Base-by-base conservation (phyloP, 2,797 vertebrate genomes). In the Mus minutoides region DNA sequence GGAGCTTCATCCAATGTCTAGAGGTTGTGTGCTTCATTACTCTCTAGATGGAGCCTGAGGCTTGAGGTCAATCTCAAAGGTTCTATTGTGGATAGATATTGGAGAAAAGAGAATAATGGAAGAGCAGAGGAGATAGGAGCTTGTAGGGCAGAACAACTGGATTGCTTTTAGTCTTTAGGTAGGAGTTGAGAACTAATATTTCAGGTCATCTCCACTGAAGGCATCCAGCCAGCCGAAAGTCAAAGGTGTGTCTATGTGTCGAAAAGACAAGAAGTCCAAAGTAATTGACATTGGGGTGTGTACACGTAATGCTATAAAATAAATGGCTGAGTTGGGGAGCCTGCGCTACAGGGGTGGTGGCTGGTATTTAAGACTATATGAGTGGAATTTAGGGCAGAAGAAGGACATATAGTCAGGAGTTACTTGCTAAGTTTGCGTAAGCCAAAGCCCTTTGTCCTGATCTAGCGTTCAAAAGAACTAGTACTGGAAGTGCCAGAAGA, bases 391-490 rank as follows among this genome's bases (percentile, higher is more conserved):
- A 76, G 73, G 64, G 31, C 64, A 13, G 60, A 24, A 92, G 58
- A 19, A 90, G 52, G 79, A 94, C 64, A 84, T 49, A 92, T 49
- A 92, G 46, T 46, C 6, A 76, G 49, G 31, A 92, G 75, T 58
- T 75, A 49, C 77, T 78, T 29, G 17, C 43, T 83, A 75, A 88
- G 22, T 87, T 86, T 87, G 71, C n/a, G 16, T 37, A 76, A 83
- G 86, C 56, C 64, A 82, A 75, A 52, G 88, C 79, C 29, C 85
- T 96, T 94, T 78, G 56, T 85, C 90, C 64, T 82, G 69, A 83
- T 49, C 37, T 79, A 46, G 78, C 24, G 24, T 77, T n/a, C 52
- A 82, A 92, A 77, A 89, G 73, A 89, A 90, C 11, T 76, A 89
- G 80, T 56, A 40, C 1, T 64, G 73, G 56, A 92, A 64, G n/a